Evolutionary conservation across 1,140 invertebrate genomes (phyloP), one percentile per base, ranked within the genome.

Genomic region (Thaumatotibia leucotreta): DNA sequence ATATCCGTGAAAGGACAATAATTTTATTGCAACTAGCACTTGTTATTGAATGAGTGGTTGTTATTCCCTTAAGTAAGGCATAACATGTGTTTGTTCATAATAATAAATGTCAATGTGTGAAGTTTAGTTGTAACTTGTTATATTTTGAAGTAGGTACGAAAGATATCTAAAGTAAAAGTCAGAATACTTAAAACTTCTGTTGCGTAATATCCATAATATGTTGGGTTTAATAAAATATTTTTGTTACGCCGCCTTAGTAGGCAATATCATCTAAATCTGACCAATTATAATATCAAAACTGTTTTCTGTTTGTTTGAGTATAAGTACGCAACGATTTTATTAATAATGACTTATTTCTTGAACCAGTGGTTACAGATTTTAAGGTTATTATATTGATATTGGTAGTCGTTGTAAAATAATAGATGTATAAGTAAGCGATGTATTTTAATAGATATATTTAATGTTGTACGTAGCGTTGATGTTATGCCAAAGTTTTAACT

Each of bases 1-100:
- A 69, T 75, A 75, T 75, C 66, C 61, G 67, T 67, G 68, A 45
- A 23, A 68, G 64, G 71, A 73, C 67, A 73, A 69, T 73, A 73
- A 73, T 39, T 65, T 67, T 29, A 32, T 20, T 61, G 63, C 64
- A 67, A 63, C 17, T 72, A 68, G 31, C 22, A 23, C 65, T 39
- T 39, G 14, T 45, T 45, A 45, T 20, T 45, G 39, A 45, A 45
- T 45, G 39, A 17, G n/a, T 45, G 39, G 14, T 45, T 45, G 39
- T 45, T 45, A 14, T 20, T 45, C 14, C 35, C 35, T 45, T 17
- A 45, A 45, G 17, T 20, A 45, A 17, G 35, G 35, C 8, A n/a
- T n/a, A 45, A 6, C 17, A 17, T 20, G 39, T 20, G 39, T 45
- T 45, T 45, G 39, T 45, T 29, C 0, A 45, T 39, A 39, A n/a